Evolutionary conservation across 2,797 vertebrate genomes (phyloP).

Genomic region (Brotula barbata): DNA sequence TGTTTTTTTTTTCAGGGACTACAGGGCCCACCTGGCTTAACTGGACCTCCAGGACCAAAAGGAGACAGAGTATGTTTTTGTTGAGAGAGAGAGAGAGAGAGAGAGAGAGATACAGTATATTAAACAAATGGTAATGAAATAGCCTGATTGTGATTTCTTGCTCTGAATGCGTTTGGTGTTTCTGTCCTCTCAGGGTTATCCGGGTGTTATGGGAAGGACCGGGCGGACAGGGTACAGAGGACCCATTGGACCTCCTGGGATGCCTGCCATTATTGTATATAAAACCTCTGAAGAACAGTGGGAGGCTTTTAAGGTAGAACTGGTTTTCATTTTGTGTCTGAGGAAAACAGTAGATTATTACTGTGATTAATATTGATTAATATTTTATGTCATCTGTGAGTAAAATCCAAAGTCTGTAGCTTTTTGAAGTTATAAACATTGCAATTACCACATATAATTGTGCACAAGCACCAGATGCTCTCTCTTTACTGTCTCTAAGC

Average conservation of each 20-base stretch:
- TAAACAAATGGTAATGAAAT: not conserved
- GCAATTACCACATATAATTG: too few relatives aligned
- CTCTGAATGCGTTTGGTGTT: not conserved
- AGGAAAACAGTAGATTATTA: too few relatives aligned
- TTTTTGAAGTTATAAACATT: too few relatives aligned
- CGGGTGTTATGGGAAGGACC: constrained; percentile 74
- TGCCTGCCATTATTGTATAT: constrained; percentile 76
- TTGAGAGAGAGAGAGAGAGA: too few relatives aligned
- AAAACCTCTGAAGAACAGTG: constrained; percentile 80
- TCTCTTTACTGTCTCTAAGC: too few relatives aligned
- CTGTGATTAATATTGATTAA: too few relatives aligned
- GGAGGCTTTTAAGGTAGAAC: constrained; percentile 76
- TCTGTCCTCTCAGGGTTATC: constrained; percentile 72
- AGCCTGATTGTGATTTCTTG: not conserved
- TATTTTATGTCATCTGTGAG: too few relatives aligned
- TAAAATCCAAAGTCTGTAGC: too few relatives aligned
- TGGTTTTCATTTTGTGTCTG: not conserved
- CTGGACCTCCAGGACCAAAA: constrained; percentile 75
- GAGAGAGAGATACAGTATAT: too few relatives aligned
- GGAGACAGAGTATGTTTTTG: constrained; percentile 77
- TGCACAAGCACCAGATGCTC: too few relatives aligned
- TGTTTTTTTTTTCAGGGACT: constrained; percentile 56
- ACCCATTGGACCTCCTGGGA: constrained; percentile 75
- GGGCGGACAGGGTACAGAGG: constrained; percentile 76
- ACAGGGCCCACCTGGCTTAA: constrained; percentile 68